A percentile compares a stretch with the other conserved stretches of the same genome.
Conservation (phyloP, 2,888 invertebrate species). For the Folsomia manolachei region DNA sequence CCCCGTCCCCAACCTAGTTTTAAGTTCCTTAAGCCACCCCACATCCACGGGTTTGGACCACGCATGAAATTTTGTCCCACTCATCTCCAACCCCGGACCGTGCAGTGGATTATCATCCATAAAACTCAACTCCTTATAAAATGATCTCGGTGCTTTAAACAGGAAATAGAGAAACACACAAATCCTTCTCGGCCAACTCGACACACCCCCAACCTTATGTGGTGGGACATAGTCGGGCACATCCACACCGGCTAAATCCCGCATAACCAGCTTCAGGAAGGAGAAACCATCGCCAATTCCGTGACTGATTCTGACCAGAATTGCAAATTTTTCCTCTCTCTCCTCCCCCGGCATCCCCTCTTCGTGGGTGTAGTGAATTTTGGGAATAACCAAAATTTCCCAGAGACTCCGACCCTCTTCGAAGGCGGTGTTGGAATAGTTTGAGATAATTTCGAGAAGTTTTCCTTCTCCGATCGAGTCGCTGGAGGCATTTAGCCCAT, state of each 20-base stretch:
- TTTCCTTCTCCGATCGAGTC: conserved; percentile 35
- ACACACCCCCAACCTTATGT: conserved; percentile 21
- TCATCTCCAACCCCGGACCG: conserved; percentile 23
- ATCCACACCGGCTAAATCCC: conserved; percentile 40
- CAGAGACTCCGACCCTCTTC: conserved; percentile 32
- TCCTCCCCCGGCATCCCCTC: background rate
- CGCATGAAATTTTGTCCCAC: conserved; percentile 36
- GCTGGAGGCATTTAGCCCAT: conserved; percentile 32
- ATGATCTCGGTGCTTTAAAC: conserved; percentile 34
- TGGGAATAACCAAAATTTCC: conserved; percentile 47
- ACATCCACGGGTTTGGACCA: conserved; percentile 44
- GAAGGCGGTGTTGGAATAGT: conserved; percentile 36
- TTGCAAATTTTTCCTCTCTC: conserved; percentile 32
- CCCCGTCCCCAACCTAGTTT: conserved; percentile 36
- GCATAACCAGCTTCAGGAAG: conserved; percentile 43
- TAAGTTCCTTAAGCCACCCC: conserved; percentile 40
- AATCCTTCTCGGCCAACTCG: conserved; percentile 28
- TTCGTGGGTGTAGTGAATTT: conserved; percentile 41
- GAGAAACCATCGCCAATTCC: conserved; percentile 48
- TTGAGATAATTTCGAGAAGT: conserved; percentile 34
- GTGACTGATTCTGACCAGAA: conserved; percentile 45
- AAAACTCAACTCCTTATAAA: conserved; percentile 40
- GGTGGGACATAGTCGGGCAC: conserved; percentile 30
- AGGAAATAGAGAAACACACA: conserved; percentile 40
- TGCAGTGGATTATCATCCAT: conserved; percentile 43